A percentile compares a stretch with the other conserved stretches of the same genome.
Conservation (phyloP, 2,888 invertebrate species). For the Hyalella azteca region DNA sequence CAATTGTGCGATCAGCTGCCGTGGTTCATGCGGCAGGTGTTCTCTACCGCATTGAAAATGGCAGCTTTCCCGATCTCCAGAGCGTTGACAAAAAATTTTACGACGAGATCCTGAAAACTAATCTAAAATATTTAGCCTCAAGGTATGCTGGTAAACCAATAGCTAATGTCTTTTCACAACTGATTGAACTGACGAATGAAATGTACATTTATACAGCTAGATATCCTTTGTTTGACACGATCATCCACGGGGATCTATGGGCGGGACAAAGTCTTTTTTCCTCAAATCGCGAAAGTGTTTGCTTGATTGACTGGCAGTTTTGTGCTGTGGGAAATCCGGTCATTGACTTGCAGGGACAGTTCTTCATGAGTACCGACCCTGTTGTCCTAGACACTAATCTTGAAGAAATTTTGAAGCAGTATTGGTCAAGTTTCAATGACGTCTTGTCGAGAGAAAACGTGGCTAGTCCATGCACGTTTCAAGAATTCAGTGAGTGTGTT, state of each 20-base stretch:
- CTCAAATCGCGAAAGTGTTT: constrained; percentile 39
- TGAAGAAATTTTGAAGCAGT: constrained; percentile 44
- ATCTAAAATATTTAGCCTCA: constrained; percentile 40
- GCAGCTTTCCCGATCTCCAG: background rate
- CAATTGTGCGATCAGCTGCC: constrained; percentile 43
- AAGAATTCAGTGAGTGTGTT: constrained; percentile 39
- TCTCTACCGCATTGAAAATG: constrained; percentile 39
- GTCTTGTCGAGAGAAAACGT: constrained; percentile 33
- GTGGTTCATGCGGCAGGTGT: constrained; percentile 51
- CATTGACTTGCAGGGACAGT: constrained; percentile 47
- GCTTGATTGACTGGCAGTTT: constrained; percentile 56
- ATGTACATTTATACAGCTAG: constrained; percentile 27
- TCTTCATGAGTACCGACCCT: constrained; percentile 52
- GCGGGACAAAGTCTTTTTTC: constrained; percentile 50
- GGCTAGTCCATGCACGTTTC: constrained; percentile 4
- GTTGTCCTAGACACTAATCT: constrained; percentile 40
- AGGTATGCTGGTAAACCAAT: constrained; percentile 39
- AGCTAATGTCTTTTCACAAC: constrained; percentile 26
- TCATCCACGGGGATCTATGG: constrained; percentile 55
- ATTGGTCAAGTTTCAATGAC: constrained; percentile 41
- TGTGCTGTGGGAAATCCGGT: constrained; percentile 43
- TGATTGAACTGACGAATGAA: constrained; percentile 40
- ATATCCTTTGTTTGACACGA: constrained; percentile 43
- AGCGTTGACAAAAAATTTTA: constrained; percentile 42
- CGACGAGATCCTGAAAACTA: constrained; percentile 44